Evolutionary conservation across 2,888 invertebrate genomes (phyloP).

Genomic region (Temnothorax unifasciatus): DNA sequence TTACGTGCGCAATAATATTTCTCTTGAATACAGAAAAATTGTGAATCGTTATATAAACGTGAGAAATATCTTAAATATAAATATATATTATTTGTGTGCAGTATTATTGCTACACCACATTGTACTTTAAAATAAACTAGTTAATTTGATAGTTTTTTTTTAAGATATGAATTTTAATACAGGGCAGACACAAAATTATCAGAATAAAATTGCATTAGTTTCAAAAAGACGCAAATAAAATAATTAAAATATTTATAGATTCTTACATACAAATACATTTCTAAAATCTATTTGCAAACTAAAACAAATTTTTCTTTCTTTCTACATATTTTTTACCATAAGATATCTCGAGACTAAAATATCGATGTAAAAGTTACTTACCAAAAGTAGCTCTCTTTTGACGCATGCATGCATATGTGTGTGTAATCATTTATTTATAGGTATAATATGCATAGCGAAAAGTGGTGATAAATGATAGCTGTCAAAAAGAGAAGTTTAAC

Average conservation of each 20-base stretch:
- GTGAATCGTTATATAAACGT: background rate
- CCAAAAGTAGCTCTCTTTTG: background rate
- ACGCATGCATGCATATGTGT: too few species aligned
- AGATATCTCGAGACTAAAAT: too few species aligned
- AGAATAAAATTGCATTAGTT: background rate
- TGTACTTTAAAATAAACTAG: conserved; percentile 6
- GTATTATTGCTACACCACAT: background rate
- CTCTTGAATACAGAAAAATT: conserved; percentile 2
- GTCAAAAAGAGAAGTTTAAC: background rate
- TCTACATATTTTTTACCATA: background rate
- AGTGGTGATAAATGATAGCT: background rate
- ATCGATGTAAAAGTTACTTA: background rate
- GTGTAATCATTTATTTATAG: conserved; percentile 3
- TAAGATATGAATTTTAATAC: background rate
- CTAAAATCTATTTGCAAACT: background rate
- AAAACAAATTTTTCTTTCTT: background rate
- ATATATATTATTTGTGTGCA: background rate
- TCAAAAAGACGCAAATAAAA: background rate
- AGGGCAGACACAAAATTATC: background rate
- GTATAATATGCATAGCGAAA: background rate
- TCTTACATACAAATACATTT: background rate
- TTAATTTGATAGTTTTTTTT: background rate
- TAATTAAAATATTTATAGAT: background rate
- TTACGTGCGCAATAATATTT: conserved; percentile 1
- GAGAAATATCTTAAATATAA: background rate